phyloP scores from a whole-genome alignment of 2,888 invertebrate species.

The Zygogramma bicolorata region DNA sequence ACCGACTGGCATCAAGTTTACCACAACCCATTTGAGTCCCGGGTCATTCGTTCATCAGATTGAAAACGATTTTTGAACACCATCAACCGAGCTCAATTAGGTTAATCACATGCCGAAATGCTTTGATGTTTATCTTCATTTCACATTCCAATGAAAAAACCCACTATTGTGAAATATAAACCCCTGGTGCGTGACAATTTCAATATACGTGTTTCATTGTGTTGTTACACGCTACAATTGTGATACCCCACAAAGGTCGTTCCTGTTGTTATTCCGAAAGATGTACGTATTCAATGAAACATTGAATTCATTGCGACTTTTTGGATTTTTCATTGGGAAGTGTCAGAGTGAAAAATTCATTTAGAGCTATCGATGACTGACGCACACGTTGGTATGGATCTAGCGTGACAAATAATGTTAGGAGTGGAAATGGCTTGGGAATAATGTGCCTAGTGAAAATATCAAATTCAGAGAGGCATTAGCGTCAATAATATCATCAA shows the following conservation, averaged over 20 bases:
- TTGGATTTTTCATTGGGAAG: too few relatives aligned
- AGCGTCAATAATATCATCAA: too few relatives aligned
- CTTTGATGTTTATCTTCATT: background rate
- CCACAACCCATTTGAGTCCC: background rate
- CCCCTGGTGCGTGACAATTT: background rate
- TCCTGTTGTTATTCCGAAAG: background rate
- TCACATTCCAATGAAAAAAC: background rate
- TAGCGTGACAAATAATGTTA: too few relatives aligned
- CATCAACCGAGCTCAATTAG: background rate
- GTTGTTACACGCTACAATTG: background rate
- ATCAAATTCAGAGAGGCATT: too few relatives aligned
- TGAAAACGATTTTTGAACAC: background rate
- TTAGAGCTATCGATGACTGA: too few relatives aligned
- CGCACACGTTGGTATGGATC: too few relatives aligned
- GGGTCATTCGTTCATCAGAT: background rate
- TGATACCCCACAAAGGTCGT: too few relatives aligned
- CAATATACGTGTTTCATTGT: background rate
- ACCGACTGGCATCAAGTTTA: too few relatives aligned
- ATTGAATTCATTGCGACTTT: too few relatives aligned
- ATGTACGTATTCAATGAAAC: background rate
- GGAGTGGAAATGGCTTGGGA: too few relatives aligned
- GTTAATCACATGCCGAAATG: background rate
- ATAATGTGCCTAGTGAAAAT: too few relatives aligned
- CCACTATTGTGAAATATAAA: background rate
- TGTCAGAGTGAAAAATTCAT: too few relatives aligned